Evolutionary conservation across 1,140 invertebrate genomes (phyloP), one percentile per base, ranked within the genome.

Genomic region (Drosophila ironensis): DNA sequence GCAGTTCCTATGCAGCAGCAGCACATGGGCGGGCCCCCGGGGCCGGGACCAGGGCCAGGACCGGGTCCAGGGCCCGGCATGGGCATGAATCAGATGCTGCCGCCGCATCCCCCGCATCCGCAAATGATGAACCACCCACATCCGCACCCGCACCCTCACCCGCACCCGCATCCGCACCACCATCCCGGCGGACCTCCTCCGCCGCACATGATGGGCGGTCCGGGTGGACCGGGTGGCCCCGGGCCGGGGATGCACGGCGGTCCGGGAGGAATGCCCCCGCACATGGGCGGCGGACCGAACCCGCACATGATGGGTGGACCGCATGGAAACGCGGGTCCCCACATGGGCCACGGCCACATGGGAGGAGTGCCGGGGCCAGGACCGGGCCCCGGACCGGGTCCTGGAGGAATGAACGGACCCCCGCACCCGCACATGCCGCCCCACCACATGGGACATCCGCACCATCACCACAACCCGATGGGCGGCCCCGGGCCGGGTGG

Each of bases 71-170:
- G 61, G 7, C 73, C 71, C 22, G 76, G 75, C 5, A 82, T 88
- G 84, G 72, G 74, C 45, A 80, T 92, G 20, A 89, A 87, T 54
- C 86, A 88, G 72, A 88, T 88, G 88, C 50, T 89, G 19, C 88
- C 88, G 16, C 88, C 87, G 5, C 88, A 88, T 14, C 87, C 87
- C 45, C 78, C 78, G 20, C 82, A 88, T 35, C 68, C 71, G 46
- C 71, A 82, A 38, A 57, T 86, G 12, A 88, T 88, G 80, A 88
- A 81, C 42, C 76, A 81, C 54, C 66, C 76, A 20, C 80, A 86
- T 51, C 56, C 76, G 25, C 80, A 86, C 47, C 60, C 46, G 5
- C 68, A 66, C 28, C 70, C 66, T 17, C 61, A 67, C 28, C 24
- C 60, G 2, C 77, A 82, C n/a, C n/a, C n/a, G n/a, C n/a, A n/a